Conservation (phyloP, 2,113 vertebrate species). For the Bubo scandiacus region DNA sequence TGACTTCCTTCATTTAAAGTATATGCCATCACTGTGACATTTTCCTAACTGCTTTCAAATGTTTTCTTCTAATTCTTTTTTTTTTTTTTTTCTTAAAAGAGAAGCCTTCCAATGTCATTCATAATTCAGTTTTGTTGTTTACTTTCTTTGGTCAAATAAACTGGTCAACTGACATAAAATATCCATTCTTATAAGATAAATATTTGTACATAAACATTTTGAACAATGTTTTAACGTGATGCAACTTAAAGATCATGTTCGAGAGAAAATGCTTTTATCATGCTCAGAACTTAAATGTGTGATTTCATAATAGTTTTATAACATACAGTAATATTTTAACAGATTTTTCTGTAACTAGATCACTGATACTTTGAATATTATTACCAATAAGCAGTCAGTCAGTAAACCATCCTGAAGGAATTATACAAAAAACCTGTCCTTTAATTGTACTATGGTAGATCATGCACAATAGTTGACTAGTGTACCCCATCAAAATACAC, state of each 20-base stretch:
- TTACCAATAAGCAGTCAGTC: background rate
- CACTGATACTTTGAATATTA: background rate
- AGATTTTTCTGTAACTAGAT: background rate
- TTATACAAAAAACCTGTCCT: background rate
- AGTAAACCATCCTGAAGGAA: background rate
- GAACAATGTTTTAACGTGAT: background rate
- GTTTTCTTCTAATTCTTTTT: background rate
- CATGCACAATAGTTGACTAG: background rate
- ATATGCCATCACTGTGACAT: background rate
- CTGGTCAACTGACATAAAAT: background rate
- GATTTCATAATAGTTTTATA: background rate
- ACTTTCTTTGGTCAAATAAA: background rate
- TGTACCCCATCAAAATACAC: background rate
- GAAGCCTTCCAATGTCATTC: background rate
- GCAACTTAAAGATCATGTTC: background rate
- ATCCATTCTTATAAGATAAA: background rate
- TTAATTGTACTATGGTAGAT: background rate
- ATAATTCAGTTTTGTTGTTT: background rate
- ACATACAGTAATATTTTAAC: background rate
- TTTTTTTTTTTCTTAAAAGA: background rate
- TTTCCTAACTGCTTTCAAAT: background rate
- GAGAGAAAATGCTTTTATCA: background rate
- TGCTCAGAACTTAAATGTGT: background rate
- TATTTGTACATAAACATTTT: background rate
- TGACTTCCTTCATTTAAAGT: background rate